Evolutionary conservation across 2,797 vertebrate genomes (phyloP).

Genomic region (Philypnodon macrostomus): DNA sequence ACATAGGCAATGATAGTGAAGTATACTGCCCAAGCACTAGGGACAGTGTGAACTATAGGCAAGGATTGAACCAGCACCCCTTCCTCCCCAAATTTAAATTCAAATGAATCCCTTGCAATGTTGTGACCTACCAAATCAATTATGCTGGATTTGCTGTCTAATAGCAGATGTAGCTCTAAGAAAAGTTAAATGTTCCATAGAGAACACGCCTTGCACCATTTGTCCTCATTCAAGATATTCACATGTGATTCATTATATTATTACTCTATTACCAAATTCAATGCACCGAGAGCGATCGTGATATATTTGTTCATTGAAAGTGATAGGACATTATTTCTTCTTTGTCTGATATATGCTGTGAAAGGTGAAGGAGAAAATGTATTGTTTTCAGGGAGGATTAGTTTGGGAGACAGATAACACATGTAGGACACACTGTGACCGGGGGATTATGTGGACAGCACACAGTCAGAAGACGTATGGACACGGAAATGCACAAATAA

Average conservation of each 20-base stretch:
- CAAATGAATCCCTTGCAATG: too few relatives aligned
- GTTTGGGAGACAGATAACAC: conserved; percentile 60
- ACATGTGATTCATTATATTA: conserved; percentile 1
- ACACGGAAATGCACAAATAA: too few relatives aligned
- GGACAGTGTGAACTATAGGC: too few relatives aligned
- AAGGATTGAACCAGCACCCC: too few relatives aligned
- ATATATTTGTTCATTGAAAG: conserved; percentile 4
- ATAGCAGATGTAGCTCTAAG: neutral
- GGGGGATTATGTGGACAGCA: conserved; percentile 24
- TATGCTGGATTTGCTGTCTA: neutral
- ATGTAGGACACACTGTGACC: conserved; percentile 70
- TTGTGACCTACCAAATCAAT: neutral
- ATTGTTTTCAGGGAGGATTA: conserved; percentile 20
- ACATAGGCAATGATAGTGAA: too few relatives aligned
- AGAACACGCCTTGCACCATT: neutral
- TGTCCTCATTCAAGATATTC: conserved; percentile 10
- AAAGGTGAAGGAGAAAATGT: conserved; percentile 13
- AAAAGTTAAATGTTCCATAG: neutral
- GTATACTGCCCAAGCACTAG: too few relatives aligned
- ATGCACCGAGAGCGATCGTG: conserved; percentile 7
- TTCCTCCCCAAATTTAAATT: too few relatives aligned
- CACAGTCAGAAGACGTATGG: conserved; percentile 40
- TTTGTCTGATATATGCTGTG: conserved; percentile 20
- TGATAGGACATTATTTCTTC: conserved; percentile 26
- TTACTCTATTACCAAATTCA: neutral